phyloP scores from a whole-genome alignment of 2,113 vertebrate genomes.

The Pangasianodon gigas region DNA sequence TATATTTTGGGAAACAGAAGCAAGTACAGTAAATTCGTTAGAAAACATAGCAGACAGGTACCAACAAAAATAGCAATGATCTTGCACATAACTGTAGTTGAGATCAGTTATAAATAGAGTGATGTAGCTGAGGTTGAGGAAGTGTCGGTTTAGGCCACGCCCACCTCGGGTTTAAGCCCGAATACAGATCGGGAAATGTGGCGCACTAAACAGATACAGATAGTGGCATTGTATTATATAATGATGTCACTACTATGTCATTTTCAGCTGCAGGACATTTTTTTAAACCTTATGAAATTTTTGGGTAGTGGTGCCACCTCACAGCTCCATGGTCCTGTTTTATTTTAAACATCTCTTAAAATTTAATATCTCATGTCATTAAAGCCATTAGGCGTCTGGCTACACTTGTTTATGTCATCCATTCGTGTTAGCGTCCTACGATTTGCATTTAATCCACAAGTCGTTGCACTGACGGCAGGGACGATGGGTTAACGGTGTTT shows the following conservation, averaged over 20 bases:
- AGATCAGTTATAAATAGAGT: background rate
- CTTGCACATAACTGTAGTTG: background rate
- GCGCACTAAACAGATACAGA: no score
- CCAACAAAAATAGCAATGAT: background rate
- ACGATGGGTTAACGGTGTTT: conserved; percentile 61
- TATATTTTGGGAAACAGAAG: background rate
- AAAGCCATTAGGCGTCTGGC: background rate
- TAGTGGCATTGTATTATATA: background rate
- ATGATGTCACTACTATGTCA: background rate
- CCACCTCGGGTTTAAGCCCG: background rate
- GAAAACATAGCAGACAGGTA: no score
- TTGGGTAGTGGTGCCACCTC: background rate
- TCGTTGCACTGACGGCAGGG: background rate
- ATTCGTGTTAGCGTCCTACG: background rate
- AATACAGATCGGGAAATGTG: background rate
- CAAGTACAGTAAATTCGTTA: no score
- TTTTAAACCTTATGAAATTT: background rate
- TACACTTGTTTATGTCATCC: background rate
- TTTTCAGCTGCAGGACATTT: background rate
- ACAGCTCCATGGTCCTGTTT: background rate
- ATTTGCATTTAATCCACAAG: background rate
- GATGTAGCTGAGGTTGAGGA: background rate
- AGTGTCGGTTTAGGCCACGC: background rate
- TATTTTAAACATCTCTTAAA: background rate
- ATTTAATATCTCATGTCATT: background rate